Base-by-base conservation (phyloP, 2,888 invertebrate genomes). In the Eupelmus urozonus region DNA sequence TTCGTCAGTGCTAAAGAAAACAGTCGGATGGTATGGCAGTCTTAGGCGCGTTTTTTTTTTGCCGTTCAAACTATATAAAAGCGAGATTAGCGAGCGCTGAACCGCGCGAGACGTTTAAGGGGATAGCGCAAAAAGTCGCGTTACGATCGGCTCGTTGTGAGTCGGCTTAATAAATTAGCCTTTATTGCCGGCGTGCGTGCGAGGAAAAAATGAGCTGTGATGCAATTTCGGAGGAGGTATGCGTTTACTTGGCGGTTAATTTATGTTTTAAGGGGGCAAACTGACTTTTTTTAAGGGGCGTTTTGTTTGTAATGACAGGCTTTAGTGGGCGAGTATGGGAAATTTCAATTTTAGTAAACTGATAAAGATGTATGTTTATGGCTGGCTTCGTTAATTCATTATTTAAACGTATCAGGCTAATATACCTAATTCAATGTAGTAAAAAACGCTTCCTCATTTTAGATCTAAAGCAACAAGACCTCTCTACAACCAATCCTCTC, bases 101-200 rank as follows among this genome's bases (percentile, higher is more conserved):
- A 69, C 55, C 27, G 29, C 13, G 40, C 55, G 27, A n/a, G 55
- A 23, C 55, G 67, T 69, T 53, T 20, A 55, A 49, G n/a, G 23
- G 25, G 4, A 2, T 4, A 23, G n/a, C 29, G 23, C 0, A 20
- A 25, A n/a, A 25, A 13, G 16, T 40, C n/a, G n/a, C 7, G 3
- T 25, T 65, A 13, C 18, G 25, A 40, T 53, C 18, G n/a, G 5
- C 34, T 72, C 53, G 40, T 23, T 40, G 67, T 53, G 40, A 55
- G 40, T 55, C 34, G 40, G 57, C 23, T 49, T 71, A 53, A 72
- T 72, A 62, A 72, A 72, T 51, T 51, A 67, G 34, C 9, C 34
- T 34, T 34, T 34, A 34, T 9, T 34, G 9, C 34, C 5, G 34
- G 34, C 34, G 23, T 16, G 34, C 40, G 9, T 42, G 2, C 25